Conservation (phyloP, 2,113 vertebrate species). For the Andinoacara biseriatus region DNA sequence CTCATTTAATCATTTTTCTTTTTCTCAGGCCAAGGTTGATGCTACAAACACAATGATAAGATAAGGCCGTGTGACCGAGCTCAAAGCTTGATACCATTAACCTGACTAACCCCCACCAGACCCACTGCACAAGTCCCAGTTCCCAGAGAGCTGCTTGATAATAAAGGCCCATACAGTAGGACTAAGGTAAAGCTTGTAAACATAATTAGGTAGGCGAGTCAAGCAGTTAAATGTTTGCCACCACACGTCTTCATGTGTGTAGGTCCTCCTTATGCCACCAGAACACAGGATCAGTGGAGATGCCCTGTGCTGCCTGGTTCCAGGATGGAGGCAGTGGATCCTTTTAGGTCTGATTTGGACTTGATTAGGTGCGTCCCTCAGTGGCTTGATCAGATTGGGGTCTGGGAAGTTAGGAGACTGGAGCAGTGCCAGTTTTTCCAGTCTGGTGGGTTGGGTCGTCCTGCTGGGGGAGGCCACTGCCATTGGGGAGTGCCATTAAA, state of each 20-base stretch:
- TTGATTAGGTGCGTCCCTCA: background rate
- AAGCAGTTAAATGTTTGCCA: constrained; percentile 10
- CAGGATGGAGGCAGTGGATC: background rate
- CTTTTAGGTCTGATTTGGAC: background rate
- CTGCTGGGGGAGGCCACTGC: no score
- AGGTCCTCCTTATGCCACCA: background rate
- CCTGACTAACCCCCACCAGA: background rate
- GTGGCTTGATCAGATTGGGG: background rate
- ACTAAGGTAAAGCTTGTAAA: constrained; percentile 41
- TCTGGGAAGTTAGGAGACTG: background rate
- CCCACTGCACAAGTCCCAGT: background rate
- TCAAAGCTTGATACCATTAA: constrained; percentile 68
- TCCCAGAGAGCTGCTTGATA: background rate
- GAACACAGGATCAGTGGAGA: background rate
- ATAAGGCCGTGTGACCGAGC: constrained; percentile 58
- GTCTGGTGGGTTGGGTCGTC: background rate
- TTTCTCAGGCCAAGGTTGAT: constrained; percentile 61
- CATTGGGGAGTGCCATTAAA: background rate
- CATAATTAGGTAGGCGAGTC: constrained; percentile 15
- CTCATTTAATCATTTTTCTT: constrained; percentile 52
- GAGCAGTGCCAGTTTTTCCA: background rate
- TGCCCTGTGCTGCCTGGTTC: background rate
- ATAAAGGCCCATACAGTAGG: constrained; percentile 48
- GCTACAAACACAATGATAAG: constrained; percentile 60
- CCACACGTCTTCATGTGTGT: background rate